Base-by-base conservation (phyloP, 2,113 vertebrate species). In the Zapus hudsonius region DNA sequence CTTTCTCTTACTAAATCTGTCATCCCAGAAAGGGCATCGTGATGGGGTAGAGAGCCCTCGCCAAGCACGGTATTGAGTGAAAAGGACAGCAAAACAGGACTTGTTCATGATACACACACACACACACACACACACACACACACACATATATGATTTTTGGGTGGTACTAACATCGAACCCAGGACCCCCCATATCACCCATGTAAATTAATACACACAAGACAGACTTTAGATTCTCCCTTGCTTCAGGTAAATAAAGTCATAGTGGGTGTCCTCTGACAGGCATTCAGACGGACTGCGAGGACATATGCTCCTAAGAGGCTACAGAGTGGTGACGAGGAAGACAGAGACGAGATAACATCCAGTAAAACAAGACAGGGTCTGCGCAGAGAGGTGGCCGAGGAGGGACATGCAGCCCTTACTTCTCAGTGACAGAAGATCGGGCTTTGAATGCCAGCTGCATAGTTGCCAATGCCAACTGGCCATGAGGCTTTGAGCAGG, bases 351-450 rank as follows among this genome's bases (percentile, higher is more conserved):
- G 25, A 7, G 33, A 23, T 4, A 13, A 75, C 57, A n/a, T 20
- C 29, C 10, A 16, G 57, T 15, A 10, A 59, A 15, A 4, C n/a
- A n/a, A n/a, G n/a, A n/a, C n/a, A n/a, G n/a, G 55, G 61, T 31
- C 38, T 8, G 10, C 22, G 3, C 0, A 4, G 40, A 38, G 29
- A 40, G 36, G 3, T 0, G 15, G n/a, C n/a, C n/a, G n/a, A n/a
- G n/a, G n/a, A n/a, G n/a, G n/a, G n/a, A n/a, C n/a, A n/a, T n/a
- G n/a, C n/a, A n/a, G n/a, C n/a, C n/a, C n/a, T n/a, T n/a, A n/a
- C n/a, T n/a, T n/a, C n/a, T 27, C 36, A 27, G 11, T 20, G 25
- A 40, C 0, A 5, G 31, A 59, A 84, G 38, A n/a, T 12, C 40
- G 36, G 25, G 5, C 31, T 70, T 69, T 25, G 5, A 74, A 12